Percentiles rank a stretch among this genome's conserved stretches.
Conservation (phyloP, 1,140 invertebrate genomes). For the Drosophila bifasciata region DNA sequence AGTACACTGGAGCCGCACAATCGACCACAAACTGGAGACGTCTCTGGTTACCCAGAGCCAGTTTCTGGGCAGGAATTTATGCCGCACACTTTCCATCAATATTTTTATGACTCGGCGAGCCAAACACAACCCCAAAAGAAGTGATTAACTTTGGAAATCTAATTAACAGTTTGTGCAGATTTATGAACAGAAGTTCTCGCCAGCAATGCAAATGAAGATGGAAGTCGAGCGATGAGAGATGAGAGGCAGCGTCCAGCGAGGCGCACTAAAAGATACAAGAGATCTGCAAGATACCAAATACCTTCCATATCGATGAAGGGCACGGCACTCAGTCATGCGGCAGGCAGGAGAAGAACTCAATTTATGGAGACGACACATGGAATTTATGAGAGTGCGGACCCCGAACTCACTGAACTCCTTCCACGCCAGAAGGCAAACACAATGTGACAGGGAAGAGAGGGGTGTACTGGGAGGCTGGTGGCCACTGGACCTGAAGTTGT, state of each 20-base stretch:
- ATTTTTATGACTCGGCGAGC: conserved; percentile 18
- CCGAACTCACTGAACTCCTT: neutral
- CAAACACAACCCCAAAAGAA: too few relatives aligned
- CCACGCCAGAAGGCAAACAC: conserved; percentile 24
- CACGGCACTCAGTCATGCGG: conserved; percentile 45
- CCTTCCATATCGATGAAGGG: conserved; percentile 33
- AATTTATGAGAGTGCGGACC: conserved; percentile 55
- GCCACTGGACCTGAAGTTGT: conserved; percentile 47
- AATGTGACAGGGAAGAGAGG: conserved; percentile 32
- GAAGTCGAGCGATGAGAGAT: too few relatives aligned
- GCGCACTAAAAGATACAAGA: conserved; percentile 15
- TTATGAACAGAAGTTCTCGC: conserved; percentile 45
- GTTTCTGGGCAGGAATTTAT: neutral
- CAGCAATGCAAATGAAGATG: conserved; percentile 26
- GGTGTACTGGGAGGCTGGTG: neutral
- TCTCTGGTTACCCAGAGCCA: conserved; percentile 19
- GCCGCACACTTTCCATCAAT: conserved; percentile 11
- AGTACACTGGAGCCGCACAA: neutral
- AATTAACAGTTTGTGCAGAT: conserved; percentile 51
- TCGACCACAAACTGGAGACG: too few relatives aligned
- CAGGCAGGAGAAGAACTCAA: conserved; percentile 50
- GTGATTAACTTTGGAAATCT: conserved; percentile 29
- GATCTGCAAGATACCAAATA: conserved; percentile 25
- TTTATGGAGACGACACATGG: conserved; percentile 64
- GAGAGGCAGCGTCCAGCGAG: neutral